Evolutionary conservation across 2,113 vertebrate species (phyloP).

Genomic region (Neodon shergylaensis): DNA sequence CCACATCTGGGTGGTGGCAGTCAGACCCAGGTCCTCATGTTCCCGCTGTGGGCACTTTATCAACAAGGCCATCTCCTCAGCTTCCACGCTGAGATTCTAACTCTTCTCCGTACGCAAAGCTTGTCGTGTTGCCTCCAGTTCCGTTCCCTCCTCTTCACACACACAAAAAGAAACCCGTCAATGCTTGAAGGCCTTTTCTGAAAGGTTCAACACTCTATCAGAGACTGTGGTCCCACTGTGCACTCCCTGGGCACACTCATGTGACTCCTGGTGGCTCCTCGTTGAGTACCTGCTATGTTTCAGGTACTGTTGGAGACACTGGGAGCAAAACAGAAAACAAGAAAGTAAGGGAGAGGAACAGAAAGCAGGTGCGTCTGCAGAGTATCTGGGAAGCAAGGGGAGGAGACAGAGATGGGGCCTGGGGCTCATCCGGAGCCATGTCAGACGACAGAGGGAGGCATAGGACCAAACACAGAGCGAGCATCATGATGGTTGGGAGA

Average conservation of each 20-base stretch:
- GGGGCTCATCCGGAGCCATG: accelerated
- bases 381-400: not conserved
- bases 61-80: not conserved
- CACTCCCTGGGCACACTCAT: accelerated
- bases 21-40: not conserved
- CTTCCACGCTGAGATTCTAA: not conserved
- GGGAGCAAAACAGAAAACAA: not conserved
- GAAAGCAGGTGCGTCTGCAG: not conserved
- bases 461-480: not conserved
- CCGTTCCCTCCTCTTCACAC: not conserved
- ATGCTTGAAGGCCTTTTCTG: accelerated
- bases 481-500: not conserved
- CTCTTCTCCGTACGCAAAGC: not conserved
- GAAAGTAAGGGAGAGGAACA: not conserved
- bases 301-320: not conserved
- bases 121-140: too few relatives aligned
- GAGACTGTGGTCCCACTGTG: not conserved
- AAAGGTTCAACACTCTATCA: not conserved
- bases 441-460: not conserved
- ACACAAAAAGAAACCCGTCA: too few relatives aligned
- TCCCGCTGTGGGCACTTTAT: not conserved
- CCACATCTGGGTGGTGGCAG: not conserved
- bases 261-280: accelerated
- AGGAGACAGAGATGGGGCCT: not conserved
- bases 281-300: not conserved